phyloP scores from a whole-genome alignment of 2,113 vertebrate genomes.

The Equus przewalskii region DNA sequence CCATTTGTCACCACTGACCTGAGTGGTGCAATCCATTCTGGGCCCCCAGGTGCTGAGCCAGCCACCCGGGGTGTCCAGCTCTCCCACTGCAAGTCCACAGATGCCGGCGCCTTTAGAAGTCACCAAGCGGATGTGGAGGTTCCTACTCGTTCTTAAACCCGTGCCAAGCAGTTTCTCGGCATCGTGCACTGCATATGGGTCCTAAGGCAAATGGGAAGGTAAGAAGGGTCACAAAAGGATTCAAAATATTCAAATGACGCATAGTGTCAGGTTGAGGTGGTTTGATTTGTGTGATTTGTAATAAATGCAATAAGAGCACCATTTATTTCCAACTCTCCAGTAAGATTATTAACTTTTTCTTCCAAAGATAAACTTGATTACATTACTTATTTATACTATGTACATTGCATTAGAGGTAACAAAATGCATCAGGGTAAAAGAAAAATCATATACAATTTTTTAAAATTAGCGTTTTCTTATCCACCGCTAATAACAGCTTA shows the following conservation, averaged over 20 bases:
- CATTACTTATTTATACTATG: constrained; percentile 86
- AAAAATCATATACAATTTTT: constrained; percentile 61
- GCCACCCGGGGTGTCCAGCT: neutral
- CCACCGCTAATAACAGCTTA: constrained; percentile 64
- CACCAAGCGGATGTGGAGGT: neutral
- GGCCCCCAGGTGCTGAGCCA: neutral
- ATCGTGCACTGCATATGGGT: neutral
- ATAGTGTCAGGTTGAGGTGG: neutral
- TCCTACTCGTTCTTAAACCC: neutral
- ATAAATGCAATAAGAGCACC: constrained; percentile 76
- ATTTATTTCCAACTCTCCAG: constrained; percentile 73
- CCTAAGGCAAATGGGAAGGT: neutral
- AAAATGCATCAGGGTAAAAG: constrained; percentile 69
- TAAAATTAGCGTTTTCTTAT: constrained; percentile 71
- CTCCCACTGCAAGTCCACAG: neutral
- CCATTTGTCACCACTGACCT: neutral
- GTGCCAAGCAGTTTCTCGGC: neutral
- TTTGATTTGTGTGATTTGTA: constrained; percentile 76
- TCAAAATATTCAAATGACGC: constrained; percentile 38
- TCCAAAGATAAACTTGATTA: constrained; percentile 82
- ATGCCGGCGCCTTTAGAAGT: neutral
- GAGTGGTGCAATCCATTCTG: neutral
- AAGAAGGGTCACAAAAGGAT: neutral
- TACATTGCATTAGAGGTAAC: constrained; percentile 78
- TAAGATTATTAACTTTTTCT: constrained; percentile 82